Percentiles rank a stretch among this genome's conserved stretches.
phyloP scores from a whole-genome alignment of 2,113 vertebrate species.

The Perca flavescens region DNA sequence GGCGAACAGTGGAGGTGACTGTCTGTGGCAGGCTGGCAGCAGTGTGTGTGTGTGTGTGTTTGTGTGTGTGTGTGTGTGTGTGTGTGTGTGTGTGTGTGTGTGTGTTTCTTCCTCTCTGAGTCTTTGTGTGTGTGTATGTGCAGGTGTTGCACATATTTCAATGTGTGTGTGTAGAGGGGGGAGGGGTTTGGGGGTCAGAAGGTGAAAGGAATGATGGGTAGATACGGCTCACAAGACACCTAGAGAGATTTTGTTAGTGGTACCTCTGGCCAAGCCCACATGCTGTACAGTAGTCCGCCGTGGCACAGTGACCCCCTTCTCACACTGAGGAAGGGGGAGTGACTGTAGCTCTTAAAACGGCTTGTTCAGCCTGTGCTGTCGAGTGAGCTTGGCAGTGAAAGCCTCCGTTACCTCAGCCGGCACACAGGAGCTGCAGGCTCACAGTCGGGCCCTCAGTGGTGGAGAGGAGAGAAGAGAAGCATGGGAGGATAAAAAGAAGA shows the following conservation, averaged over 20 bases:
- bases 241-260: conserved; percentile 21
- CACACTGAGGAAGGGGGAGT: conserved; percentile 32
- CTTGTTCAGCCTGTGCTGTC: conserved; percentile 46
- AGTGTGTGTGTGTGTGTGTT: not conserved
- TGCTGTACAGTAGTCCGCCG: conserved; percentile 50
- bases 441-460: conserved; percentile 33
- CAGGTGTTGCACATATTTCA: conserved; percentile 3
- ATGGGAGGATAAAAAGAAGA: conserved; percentile 29
- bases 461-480: conserved; percentile 36
- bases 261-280: conserved; percentile 24
- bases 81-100: not conserved
- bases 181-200: not conserved
- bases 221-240: conserved; percentile 19
- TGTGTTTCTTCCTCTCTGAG: not conserved
- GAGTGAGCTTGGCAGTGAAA: conserved; percentile 62
- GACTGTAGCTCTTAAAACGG: conserved; percentile 53
- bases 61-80: not conserved
- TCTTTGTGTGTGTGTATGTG: not conserved
- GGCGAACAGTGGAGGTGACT: conserved; percentile 26
- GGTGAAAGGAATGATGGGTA: conserved; percentile 30
- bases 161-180: not conserved
- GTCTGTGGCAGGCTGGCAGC: not conserved
- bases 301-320: conserved; percentile 75
- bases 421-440: conserved; percentile 51
- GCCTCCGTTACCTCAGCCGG: conserved; percentile 56